Evolutionary conservation across 2,888 invertebrate species (phyloP).

Genomic region (Pseudococcus jackbeardsleyi): DNA sequence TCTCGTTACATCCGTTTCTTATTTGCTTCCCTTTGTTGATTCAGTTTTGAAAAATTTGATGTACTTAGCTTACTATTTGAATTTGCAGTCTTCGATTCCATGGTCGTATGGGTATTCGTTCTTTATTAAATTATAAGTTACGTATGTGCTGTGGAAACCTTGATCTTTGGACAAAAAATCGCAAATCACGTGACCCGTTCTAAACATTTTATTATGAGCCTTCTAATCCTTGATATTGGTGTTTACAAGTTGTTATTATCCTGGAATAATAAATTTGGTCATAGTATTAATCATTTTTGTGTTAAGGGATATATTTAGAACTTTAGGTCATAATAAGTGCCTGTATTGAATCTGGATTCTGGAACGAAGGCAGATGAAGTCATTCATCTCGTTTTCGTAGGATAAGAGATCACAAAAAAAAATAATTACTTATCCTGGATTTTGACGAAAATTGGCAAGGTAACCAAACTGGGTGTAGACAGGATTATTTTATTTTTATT

Average conservation of each 20-base stretch:
- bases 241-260: background rate
- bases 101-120: background rate
- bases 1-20: background rate
- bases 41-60: background rate
- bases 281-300: background rate
- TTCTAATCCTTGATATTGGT: constrained; percentile 18
- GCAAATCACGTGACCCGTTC: constrained; percentile 23
- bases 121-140: background rate
- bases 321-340: background rate
- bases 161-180: constrained; percentile 35
- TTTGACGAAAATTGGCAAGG: too few species aligned
- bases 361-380: too few species aligned
- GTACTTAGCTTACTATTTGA: background rate
- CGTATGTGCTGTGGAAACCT: background rate
- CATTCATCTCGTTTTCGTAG: too few species aligned
- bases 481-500: too few species aligned
- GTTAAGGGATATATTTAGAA: background rate
- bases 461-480: too few species aligned
- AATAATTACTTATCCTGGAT: too few species aligned
- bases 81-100: background rate
- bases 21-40: constrained; percentile 3
- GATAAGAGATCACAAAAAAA: too few species aligned
- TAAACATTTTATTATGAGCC: constrained; percentile 17
- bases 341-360: too few species aligned
- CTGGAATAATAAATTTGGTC: background rate